Percentiles rank a stretch among this genome's conserved stretches.
Conservation (phyloP, 2,797 vertebrate species). For the Apogon talboti region DNA sequence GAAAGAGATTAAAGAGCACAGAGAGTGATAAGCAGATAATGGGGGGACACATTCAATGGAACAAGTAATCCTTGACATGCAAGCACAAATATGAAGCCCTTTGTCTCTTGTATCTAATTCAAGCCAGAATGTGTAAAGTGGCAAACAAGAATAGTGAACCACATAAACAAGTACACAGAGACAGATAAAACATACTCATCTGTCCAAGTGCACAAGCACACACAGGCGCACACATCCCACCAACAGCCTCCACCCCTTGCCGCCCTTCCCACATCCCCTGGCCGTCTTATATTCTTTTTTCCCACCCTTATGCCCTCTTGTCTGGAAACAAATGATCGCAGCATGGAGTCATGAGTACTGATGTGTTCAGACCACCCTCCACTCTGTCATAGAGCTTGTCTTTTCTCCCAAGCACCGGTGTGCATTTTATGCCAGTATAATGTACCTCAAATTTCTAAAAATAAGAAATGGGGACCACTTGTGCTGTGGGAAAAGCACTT, state of each 20-base stretch:
- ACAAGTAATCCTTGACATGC: slow-evolving; percentile 91
- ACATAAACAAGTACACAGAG: slow-evolving; percentile 81
- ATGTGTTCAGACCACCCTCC: slow-evolving; percentile 83
- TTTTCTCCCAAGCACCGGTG: slow-evolving; percentile 74
- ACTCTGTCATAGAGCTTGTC: slow-evolving; percentile 74
- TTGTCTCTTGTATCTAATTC: slow-evolving; percentile 90
- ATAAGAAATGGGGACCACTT: slow-evolving; percentile 63
- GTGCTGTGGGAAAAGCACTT: slow-evolving; percentile 50
- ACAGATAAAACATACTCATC: slow-evolving; percentile 77
- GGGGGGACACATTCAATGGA: slow-evolving; percentile 88
- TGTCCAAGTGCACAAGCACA: slow-evolving; percentile 52
- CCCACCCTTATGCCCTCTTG: slow-evolving; percentile 85
- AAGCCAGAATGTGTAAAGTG: slow-evolving; percentile 81
- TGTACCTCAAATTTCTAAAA: slow-evolving; percentile 72
- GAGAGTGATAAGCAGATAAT: slow-evolving; percentile 92
- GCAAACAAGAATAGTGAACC: slow-evolving; percentile 78
- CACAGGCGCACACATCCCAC: slow-evolving; percentile 50
- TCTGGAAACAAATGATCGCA: slow-evolving; percentile 85
- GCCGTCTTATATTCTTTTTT: slow-evolving; percentile 68
- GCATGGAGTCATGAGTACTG: slow-evolving; percentile 82
- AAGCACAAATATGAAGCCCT: slow-evolving; percentile 91
- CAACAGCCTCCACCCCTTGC: slow-evolving; percentile 39
- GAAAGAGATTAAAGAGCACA: slow-evolving; percentile 93
- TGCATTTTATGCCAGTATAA: slow-evolving; percentile 81
- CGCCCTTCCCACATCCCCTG: slow-evolving; percentile 68